Evolutionary conservation across 2,797 vertebrate genomes (phyloP).

Genomic region (Chloroceryle inda): DNA sequence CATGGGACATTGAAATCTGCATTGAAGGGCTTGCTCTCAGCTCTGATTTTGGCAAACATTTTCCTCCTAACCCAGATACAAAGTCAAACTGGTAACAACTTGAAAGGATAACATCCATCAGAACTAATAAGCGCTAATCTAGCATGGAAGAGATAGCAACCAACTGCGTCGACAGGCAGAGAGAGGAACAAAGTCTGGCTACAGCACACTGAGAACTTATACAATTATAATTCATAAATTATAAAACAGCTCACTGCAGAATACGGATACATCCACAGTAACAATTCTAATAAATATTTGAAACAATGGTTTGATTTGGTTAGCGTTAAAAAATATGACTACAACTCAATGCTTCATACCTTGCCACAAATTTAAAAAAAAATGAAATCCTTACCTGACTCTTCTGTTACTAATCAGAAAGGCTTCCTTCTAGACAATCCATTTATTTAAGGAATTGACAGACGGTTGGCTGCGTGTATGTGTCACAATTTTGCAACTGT

Average conservation of each 20-base stretch:
- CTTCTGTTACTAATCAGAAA: slow-evolving; percentile 13
- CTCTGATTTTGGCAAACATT: not conserved
- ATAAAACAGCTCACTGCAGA: not conserved
- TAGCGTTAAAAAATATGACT: not conserved
- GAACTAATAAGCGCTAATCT: slow-evolving; percentile 18
- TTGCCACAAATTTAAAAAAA: not conserved
- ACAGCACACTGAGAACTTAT: not conserved
- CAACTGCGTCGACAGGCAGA: not conserved
- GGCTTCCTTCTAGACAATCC: slow-evolving; percentile 29
- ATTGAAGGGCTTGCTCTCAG: not conserved
- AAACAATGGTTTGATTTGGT: slow-evolving; percentile 22
- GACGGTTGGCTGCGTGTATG: not conserved
- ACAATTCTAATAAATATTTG: slow-evolving; percentile 35
- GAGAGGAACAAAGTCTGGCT: slow-evolving; percentile 25
- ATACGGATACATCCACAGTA: not conserved
- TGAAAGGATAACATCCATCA: slow-evolving; percentile 54
- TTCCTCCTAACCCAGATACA: not conserved
- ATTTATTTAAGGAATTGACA: slow-evolving; percentile 45
- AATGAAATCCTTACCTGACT: not conserved
- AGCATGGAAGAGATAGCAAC: slow-evolving; percentile 25
- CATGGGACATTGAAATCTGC: not conserved
- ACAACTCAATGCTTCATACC: not conserved
- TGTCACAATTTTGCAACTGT: slow-evolving; percentile 53
- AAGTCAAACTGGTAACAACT: slow-evolving; percentile 22
- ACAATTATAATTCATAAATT: slow-evolving; percentile 54